Evolutionary conservation across 2,113 vertebrate species (phyloP).

Genomic region (Sylvietta virens): DNA sequence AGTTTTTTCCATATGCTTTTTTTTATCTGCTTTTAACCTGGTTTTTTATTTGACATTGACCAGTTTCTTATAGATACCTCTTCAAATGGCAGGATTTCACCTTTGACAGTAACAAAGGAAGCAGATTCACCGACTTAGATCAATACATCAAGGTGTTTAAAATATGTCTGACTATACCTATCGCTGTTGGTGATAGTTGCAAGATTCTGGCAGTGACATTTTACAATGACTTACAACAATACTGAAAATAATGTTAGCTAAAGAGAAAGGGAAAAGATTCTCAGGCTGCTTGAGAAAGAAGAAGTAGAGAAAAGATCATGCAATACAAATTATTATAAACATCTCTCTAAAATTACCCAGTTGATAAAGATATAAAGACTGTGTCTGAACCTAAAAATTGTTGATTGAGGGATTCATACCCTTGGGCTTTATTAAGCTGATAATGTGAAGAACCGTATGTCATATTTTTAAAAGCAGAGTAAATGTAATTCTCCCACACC

Average conservation of each 20-base stretch:
- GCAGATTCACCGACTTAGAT: not conserved
- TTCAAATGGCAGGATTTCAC: not conserved
- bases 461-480: not conserved
- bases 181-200: not conserved
- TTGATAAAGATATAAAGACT: not conserved
- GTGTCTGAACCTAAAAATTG: not conserved
- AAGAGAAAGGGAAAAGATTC: not conserved
- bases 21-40: not conserved
- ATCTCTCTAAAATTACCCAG: not conserved
- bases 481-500: not conserved
- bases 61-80: not conserved
- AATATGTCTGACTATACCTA: not conserved
- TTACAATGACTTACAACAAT: not conserved
- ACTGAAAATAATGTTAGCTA: not conserved
- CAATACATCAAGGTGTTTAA: not conserved
- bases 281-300: not conserved
- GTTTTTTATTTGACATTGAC: not conserved
- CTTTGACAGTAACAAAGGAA: not conserved
- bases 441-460: not conserved
- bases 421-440: not conserved
- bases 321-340: not conserved
- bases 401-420: not conserved
- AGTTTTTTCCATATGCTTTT: not conserved
- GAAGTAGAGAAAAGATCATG: not conserved
- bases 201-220: not conserved